Percentiles rank a stretch among this genome's conserved stretches.
Evolutionary conservation across 2,113 vertebrate species (phyloP).

Genomic region (Aspiorhynchus laticeps): DNA sequence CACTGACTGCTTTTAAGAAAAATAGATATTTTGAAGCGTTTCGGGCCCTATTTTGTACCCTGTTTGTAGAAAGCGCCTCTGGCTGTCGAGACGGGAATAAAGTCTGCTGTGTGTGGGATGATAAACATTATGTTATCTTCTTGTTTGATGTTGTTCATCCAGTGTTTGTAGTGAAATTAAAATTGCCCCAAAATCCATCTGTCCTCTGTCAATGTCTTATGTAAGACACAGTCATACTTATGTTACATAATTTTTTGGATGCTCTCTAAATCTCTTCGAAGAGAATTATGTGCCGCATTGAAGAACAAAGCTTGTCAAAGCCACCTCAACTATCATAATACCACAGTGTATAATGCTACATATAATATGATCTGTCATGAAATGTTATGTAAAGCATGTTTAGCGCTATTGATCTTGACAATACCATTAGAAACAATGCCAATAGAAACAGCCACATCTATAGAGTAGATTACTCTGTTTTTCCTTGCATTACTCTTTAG

Average conservation of each 20-base stretch:
- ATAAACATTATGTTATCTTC: slow-evolving; percentile 14
- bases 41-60: neutral
- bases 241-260: neutral
- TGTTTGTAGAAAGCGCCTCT: neutral
- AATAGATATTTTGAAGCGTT: neutral
- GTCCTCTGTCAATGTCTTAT: slow-evolving; percentile 27
- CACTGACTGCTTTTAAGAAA: neutral
- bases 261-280: neutral
- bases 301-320: neutral
- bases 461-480: neutral
- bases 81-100: neutral
- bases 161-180: slow-evolving; percentile 30
- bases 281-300: neutral
- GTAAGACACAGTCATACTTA: slow-evolving; percentile 13
- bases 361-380: neutral
- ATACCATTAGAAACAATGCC: too few species aligned
- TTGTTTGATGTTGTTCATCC: slow-evolving; percentile 29
- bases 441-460: too few species aligned
- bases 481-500: neutral
- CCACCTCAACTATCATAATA: neutral
- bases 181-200: slow-evolving; percentile 34
- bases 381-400: slow-evolving; percentile 11
- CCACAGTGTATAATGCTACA: neutral
- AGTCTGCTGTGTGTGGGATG: slow-evolving; percentile 7
- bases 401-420: slow-evolving; percentile 1